phyloP scores from a whole-genome alignment of 23 tunicate genomes.

The Ciona savignyi region DNA sequence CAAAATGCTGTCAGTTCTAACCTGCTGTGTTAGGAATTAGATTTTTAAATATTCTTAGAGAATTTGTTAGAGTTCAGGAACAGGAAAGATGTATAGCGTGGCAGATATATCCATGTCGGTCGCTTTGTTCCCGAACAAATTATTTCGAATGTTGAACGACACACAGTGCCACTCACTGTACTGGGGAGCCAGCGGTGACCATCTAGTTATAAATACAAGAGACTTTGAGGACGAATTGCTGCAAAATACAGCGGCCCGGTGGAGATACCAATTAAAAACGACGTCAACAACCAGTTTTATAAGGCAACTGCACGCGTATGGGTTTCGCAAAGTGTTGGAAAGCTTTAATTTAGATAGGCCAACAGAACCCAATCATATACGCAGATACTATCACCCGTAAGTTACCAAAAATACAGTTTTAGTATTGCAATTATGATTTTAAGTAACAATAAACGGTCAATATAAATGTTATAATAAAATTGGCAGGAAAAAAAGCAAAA shows the following conservation, averaged over 20 bases:
- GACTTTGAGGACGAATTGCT: conserved; percentile 56
- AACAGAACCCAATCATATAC: conserved; percentile 36
- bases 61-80: no score
- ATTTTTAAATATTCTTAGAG: no score
- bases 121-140: conserved; percentile 49
- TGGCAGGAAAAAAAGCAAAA: no score
- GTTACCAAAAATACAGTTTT: conserved; percentile 2
- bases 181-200: conserved; percentile 61
- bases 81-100: conserved; percentile 11
- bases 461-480: no score
- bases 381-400: conserved; percentile 74
- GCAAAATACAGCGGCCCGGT: conserved; percentile 34
- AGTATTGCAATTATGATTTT: no score
- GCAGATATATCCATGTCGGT: conserved; percentile 37
- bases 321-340: conserved; percentile 61
- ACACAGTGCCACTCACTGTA: conserved; percentile 31
- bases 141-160: conserved; percentile 59
- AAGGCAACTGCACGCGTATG: conserved; percentile 65
- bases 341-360: conserved; percentile 15
- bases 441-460: no score
- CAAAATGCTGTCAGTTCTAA: background rate
- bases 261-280: conserved; percentile 67
- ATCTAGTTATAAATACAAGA: conserved; percentile 48
- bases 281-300: conserved; percentile 70
- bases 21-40: background rate